These are phyloP conservation scores for Pteruthius melanotis DNA, from an alignment of 2,113 vertebrate genomes.

Conservation along the genomic window DNA sequence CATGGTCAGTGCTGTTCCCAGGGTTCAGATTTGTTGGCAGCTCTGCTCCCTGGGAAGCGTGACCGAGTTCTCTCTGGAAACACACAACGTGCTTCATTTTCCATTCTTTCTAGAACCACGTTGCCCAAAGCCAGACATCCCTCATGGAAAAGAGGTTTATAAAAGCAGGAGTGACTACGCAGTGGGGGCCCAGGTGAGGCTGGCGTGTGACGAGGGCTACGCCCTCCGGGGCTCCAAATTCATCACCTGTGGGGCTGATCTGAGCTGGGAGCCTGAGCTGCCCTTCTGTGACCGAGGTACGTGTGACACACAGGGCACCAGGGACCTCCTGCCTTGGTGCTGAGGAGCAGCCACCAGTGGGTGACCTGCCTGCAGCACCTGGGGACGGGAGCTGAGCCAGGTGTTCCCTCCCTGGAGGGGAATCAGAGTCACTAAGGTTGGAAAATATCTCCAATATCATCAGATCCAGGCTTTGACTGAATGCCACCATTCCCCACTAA, in stretches of 20 bases:
- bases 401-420: neutral
- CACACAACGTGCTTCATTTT: neutral
- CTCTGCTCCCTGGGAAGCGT: neutral
- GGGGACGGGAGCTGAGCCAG: neutral
- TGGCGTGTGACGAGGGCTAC: neutral
- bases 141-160: neutral
- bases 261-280: constrained; percentile 14
- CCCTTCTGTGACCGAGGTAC: constrained; percentile 50
- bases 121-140: neutral
- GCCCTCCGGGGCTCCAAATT: neutral
- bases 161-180: neutral
- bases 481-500: neutral
- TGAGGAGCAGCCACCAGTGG: neutral
- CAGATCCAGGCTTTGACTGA: neutral
- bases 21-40: neutral
- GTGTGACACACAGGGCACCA: neutral
- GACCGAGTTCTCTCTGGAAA: neutral
- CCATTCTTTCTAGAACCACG: rapidly evolving
- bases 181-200: neutral
- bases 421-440: neutral
- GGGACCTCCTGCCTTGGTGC: rapidly evolving
- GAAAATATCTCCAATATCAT: neutral
- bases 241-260: neutral
- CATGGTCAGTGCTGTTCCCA: neutral
- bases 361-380: neutral